Evolutionary conservation across 2,888 invertebrate genomes (phyloP).

Genomic region (Drosophila siamana): DNA sequence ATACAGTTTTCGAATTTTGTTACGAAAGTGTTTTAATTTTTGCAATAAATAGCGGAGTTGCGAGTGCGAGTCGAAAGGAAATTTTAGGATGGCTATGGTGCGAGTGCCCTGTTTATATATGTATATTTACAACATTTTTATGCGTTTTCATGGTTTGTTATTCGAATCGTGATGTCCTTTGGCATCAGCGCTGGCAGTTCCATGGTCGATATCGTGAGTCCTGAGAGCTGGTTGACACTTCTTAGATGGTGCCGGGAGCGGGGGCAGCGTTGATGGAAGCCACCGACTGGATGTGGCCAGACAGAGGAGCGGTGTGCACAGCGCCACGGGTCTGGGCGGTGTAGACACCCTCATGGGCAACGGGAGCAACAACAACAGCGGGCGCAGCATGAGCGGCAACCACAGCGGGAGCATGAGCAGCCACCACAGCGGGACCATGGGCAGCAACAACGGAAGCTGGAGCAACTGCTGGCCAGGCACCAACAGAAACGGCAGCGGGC

Average conservation of each 20-base stretch:
- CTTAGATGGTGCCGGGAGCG: constrained; percentile 80
- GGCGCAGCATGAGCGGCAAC: constrained; percentile 42
- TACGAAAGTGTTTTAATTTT: constrained; percentile 47
- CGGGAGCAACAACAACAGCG: constrained; percentile 67
- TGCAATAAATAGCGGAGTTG: constrained; percentile 53
- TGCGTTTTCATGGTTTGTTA: constrained; percentile 17
- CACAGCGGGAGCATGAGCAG: constrained; percentile 35
- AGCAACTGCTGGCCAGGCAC: constrained; percentile 49
- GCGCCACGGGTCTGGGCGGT: constrained; percentile 82
- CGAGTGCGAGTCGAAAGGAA: constrained; percentile 29
- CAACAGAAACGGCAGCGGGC: constrained; percentile 64
- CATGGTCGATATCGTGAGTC: constrained; percentile 24
- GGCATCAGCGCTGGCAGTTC: constrained; percentile 57
- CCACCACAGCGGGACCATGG: constrained; percentile 47
- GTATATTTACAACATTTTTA: constrained; percentile 53
- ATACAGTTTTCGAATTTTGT: constrained; percentile 27
- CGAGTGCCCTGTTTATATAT: constrained; percentile 71
- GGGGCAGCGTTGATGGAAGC: constrained; percentile 81
- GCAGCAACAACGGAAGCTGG: constrained; percentile 45
- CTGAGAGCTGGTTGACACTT: background rate
- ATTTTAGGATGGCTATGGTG: constrained; percentile 62
- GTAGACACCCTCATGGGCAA: constrained; percentile 79
- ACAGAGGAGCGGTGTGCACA: constrained; percentile 80
- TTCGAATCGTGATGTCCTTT: constrained; percentile 18
- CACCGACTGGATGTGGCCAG: constrained; percentile 81